Evolutionary conservation across 2,888 invertebrate genomes (phyloP), one percentile per base, ranked within the genome.

Genomic region (Gymnoscelis rufifasciata): DNA sequence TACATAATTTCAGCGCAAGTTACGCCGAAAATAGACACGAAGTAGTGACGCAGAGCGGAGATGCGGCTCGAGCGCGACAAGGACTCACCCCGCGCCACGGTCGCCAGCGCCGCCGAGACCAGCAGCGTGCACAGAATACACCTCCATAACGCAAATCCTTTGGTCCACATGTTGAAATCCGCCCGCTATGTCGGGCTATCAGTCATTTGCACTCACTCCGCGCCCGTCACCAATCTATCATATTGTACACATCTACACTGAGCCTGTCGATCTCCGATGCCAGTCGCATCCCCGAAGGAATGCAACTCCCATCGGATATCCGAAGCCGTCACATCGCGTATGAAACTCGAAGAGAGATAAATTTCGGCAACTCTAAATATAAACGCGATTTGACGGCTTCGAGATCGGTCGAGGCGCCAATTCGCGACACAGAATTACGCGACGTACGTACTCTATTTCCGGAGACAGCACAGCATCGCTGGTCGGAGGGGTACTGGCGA

Each of bases 381-480:
- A 81, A 78, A 78, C 72, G 77, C 79, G 71, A 72, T 83, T 74
- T 75, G 78, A 77, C 75, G 74, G 74, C 70, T 72, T 66, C 63
- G 68, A 64, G 64, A 56, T 64, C 60, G 63, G 64, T 58, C 68
- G 64, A 63, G 62, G 67, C 44, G 43, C 47, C 29, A 42, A 35
- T 38, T 59, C 74, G 73, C 78, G 76, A 69, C 67, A 76, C 74
- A 68, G 65, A 59, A 19, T 19, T 19, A 19, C 19, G 19, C 65
- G 65, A 66, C 71, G 70, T 59, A 73, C 81, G 82, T 83, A 89
- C 89, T 88, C 84, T 89, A 89, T 89, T 86, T 86, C 83, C 86
- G 87, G 89, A 89, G 89, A 89, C 88, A 88, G 88, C 84, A 83
- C 83, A 82, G 88, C 88, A 88, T 88, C 86, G 89, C 89, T 87